Evolutionary conservation across 92 coral and sea anemone genomes (phyloP).

Genomic region (Ricordea florida): DNA sequence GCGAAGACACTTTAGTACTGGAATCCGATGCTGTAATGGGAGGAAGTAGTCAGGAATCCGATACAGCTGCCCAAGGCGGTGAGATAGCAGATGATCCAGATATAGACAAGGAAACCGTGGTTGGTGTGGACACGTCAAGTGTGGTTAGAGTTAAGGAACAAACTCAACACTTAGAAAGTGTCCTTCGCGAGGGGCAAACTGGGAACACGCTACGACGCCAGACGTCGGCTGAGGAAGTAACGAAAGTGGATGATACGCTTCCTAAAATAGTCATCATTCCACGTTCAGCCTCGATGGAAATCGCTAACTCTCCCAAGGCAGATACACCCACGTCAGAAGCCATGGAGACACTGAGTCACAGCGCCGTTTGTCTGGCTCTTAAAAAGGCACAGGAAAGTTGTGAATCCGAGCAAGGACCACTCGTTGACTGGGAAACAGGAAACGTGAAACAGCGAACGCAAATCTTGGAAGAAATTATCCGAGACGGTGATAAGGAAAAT

Average conservation of each 20-base stretch:
- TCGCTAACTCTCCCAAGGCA: neutral
- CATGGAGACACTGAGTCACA: conserved; percentile 25
- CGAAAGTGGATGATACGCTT: neutral
- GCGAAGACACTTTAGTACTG: neutral
- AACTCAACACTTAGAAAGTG: conserved; percentile 83
- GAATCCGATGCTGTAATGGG: neutral
- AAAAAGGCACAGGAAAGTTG: conserved; percentile 46
- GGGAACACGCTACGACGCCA: conserved; percentile 36
- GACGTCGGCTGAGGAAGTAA: neutral
- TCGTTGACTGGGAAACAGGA: conserved; percentile 59
- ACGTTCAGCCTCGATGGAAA: neutral
- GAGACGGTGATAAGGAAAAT: neutral
- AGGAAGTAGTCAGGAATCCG: neutral
- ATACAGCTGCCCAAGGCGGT: neutral
- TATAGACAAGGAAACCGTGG: neutral
- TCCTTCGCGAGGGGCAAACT: conserved; percentile 60
- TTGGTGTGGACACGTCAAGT: conserved; percentile 75
- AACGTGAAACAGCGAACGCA: conserved; percentile 82
- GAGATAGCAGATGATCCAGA: neutral
- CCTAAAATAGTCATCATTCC: conserved; percentile 24
- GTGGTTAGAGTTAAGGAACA: conserved; percentile 81
- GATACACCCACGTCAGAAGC: neutral
- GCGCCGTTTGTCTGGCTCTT: conserved; percentile 52
- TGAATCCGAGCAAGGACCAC: conserved; percentile 35
- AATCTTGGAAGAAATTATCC: conserved; percentile 78